A percentile compares a stretch with the other conserved stretches of the same genome.
Conservation (phyloP, 2,888 invertebrate genomes). For the Xylota sylvarum region DNA sequence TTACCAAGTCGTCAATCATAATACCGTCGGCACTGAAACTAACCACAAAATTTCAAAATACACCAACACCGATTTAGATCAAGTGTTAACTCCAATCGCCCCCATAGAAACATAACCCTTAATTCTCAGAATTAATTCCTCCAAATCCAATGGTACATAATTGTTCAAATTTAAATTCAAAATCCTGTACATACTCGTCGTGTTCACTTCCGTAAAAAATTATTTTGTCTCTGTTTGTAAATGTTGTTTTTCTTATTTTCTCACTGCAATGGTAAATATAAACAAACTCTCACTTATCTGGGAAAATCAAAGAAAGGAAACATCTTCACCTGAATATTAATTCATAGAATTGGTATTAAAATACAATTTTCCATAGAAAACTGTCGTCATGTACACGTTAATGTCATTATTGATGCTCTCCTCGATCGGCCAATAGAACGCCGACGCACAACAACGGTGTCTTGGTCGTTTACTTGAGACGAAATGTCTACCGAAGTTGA, state of each 20-base stretch:
- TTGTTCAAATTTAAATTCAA: conserved; percentile 35
- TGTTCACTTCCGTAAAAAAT: conserved; percentile 48
- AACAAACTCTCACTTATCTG: conserved; percentile 64
- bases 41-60: no score
- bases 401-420: conserved; percentile 60
- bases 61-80: no score
- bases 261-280: conserved; percentile 41
- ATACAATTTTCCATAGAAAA: conserved; percentile 67
- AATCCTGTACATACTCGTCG: conserved; percentile 1
- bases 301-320: conserved; percentile 64
- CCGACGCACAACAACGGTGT: conserved; percentile 34
- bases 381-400: conserved; percentile 41
- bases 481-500: conserved; percentile 64
- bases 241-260: conserved; percentile 24
- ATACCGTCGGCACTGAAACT: no score
- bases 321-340: conserved; percentile 73
- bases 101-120: not conserved
- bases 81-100: no score
- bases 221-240: conserved; percentile 21
- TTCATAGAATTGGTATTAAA: conserved; percentile 67
- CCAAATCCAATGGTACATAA: conserved; percentile 12
- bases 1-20: no score
- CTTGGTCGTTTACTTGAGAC: conserved; percentile 44
- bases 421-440: conserved; percentile 54
- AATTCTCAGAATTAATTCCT: not conserved